Base-by-base conservation (phyloP, 2,113 vertebrate genomes). In the Copsychus sechellarum region DNA sequence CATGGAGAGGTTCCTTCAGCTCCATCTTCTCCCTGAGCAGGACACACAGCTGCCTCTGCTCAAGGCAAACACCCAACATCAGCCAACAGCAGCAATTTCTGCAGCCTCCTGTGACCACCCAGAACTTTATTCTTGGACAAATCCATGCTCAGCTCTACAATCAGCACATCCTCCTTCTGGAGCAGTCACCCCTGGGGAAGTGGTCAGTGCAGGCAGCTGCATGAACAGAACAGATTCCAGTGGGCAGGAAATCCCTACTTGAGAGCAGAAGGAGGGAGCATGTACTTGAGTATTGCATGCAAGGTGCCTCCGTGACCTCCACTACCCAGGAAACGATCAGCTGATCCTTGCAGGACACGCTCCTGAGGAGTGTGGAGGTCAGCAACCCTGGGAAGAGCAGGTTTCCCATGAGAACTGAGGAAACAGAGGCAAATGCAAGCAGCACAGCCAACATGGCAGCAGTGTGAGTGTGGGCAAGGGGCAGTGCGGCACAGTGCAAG, bases 341-440 rank as follows among this genome's bases (percentile, higher is more conserved):
- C 23, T 40, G 23, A 31, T 17, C 73, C 34, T 17, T 11, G 2
- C 1, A 54, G 40, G 47, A 67, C 8, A 4, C 0, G 0, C 8
- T 72, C 34, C 57, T 33, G 10, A 29, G 23, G 47, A 70, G 29
- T 1, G 11, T 8, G 2, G 38, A 66, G 38, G 14, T 58, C 10
- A 69, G 38, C 53, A 50, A 4, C 3, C 31, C 71, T 34, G 29
- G 2, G 16, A 50, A 56, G 11, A 48, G 53, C 11, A 12, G 7
- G 33, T 54, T 77, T 60, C 53, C 62, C 3, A 0, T 6, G 67
- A 81, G 14, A 74, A 53, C 11, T 20, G 66, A 88, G n/a, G 65
- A 50, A 80, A 53, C 16, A 17, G 28, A 67, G 20, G 17, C 31
- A 62, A 82, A 85, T 0, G 9, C 34, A 50, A 81, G 74, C 20